Base-by-base conservation (phyloP, 2,113 vertebrate species). In the Stomatorhinus ivindoensis region DNA sequence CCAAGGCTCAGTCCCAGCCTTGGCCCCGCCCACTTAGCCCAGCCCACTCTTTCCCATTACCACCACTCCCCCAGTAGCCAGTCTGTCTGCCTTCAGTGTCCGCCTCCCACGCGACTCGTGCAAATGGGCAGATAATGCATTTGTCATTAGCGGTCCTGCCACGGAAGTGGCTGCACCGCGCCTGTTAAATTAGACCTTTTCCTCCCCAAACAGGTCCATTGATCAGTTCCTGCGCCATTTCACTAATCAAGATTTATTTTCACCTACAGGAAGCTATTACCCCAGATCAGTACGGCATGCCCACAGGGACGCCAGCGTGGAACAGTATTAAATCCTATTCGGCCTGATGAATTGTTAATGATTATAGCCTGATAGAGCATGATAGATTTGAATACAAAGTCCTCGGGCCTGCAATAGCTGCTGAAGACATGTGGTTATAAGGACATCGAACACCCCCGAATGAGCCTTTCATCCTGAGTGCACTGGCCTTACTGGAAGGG, bases 111-210 rank as follows among this genome's bases (percentile, higher is more conserved):
- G 2, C 89, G 89, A 69, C 91, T 91, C 90, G 92, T 92, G 92
- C 86, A 91, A 91, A 93, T 90, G 88, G 92, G 86, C 88, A 91
- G 91, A 91, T 93, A 92, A 93, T 92, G 89, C 90, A 88, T 91
- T 92, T 92, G 91, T 89, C 90, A 92, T 93, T 91, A 93, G 90
- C 89, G 91, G 88, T 89, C 90, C 84, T 65, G 88, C 65, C 89
- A 83, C 91, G 92, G 91, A 92, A 93, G 90, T 86, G 69, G 90
- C 90, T 91, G 91, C 91, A 90, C 88, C 85, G 89, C n/a, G 90
- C 31, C 82, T 90, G 91, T 92, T 93, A 85, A 91, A 93, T 93
- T 93, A 92, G 92, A 46, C 92, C 39, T 90, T 84, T 90, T 89
- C 53, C 91, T 48, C 90, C 65, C 91, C 53, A 91, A 92, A 91